Conservation (phyloP, 2,797 vertebrate species). For the Champsocephalus esox region DNA sequence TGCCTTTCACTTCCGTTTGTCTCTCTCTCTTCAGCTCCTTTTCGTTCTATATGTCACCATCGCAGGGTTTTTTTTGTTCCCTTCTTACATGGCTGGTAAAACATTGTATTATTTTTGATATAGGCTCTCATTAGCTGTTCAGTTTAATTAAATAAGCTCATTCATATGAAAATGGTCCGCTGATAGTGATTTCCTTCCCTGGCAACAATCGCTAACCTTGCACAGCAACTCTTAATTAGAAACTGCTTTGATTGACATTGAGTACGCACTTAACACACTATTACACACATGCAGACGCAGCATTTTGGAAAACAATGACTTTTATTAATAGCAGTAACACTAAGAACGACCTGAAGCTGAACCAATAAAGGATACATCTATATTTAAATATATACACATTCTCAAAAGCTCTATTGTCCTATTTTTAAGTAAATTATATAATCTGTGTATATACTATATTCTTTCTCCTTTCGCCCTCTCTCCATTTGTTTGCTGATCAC, state of each 20-base stretch:
- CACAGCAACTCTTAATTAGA: constrained; percentile 87
- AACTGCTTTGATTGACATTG: constrained; percentile 82
- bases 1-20: constrained; percentile 55
- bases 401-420: neutral
- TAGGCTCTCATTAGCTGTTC: constrained; percentile 85
- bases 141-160: constrained; percentile 87
- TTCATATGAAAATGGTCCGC: constrained; percentile 87
- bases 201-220: constrained; percentile 83
- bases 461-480: constrained; percentile 19
- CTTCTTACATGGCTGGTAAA: constrained; percentile 74
- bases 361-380: constrained; percentile 1
- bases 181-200: constrained; percentile 86
- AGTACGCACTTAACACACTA: constrained; percentile 42
- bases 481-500: constrained; percentile 60
- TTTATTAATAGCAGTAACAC: constrained; percentile 3
- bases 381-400: constrained; percentile 2
- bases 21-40: constrained; percentile 59
- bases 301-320: constrained; percentile 41
- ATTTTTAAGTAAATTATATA: constrained; percentile 1
- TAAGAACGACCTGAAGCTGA: constrained; percentile 3
- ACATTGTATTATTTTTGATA: constrained; percentile 86
- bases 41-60: constrained; percentile 69
- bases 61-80: constrained; percentile 62
- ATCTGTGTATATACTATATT: neutral
- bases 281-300: constrained; percentile 54